Base-by-base conservation (phyloP, 1,140 invertebrate genomes). In the Agrilus planipennis region DNA sequence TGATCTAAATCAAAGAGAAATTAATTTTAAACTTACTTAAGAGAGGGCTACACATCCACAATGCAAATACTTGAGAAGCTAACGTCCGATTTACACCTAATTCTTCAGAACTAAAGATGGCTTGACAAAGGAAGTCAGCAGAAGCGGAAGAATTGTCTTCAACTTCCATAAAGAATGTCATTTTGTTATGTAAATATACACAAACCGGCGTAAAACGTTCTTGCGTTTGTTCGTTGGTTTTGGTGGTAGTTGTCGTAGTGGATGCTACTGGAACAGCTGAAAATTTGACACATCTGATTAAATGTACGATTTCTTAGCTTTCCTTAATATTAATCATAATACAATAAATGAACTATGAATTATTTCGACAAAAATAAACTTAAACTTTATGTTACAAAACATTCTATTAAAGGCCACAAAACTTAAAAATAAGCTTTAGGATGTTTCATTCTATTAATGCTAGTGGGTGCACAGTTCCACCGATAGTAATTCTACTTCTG, bases 81-180 rank as follows among this genome's bases (percentile, higher is more conserved):
- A 77, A 48, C 47, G 70, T 66, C 47, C 74, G 74, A 45, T 70
- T 75, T 4, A 77, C 62, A 1, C 72, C 75, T 43, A 79, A 57
- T 47, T 77, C 75, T 41, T 79, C 76, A 39, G 71, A 69, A 23
- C 67, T 70, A 21, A 75, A 43, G 10, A 76, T 69, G 17, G 71
- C 71, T 35, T 57, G 49, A 40, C 70, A 71, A 1, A 75, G 46
- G 50, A 76, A 72, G 38, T 73, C 62, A 1, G 70, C 64, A 2
- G 72, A 74, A 27, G 74, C 73, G 30, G 68, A 66, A 1, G 70
- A 61, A 0, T 73, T 72, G 30, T 79, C 73, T 49, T 81, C 78
- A 58, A 80, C 75, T 52, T 81, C 77, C 62, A 81, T 72, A 64
- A 79, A 73, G 22, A 81, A 65, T 6, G 77, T 76, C 15, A 73